A percentile compares a stretch with the other conserved stretches of the same genome.
Conservation (phyloP, 2,888 invertebrate genomes). For the Psylliodes chrysocephalus region DNA sequence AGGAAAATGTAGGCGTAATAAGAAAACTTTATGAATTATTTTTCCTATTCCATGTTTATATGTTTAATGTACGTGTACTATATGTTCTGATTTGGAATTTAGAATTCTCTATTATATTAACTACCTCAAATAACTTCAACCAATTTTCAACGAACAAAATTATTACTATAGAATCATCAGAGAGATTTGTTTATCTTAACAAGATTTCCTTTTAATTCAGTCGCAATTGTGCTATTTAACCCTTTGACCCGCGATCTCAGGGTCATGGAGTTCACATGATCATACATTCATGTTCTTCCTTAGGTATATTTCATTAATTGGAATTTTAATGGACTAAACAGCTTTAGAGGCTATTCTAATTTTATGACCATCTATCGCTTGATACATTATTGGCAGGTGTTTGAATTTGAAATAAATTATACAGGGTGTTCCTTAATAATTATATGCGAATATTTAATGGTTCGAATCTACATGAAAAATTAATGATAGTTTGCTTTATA, state of each 20-base stretch:
- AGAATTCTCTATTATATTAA: too few relatives aligned
- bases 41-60: too few relatives aligned
- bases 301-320: background rate
- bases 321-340: constrained; percentile 2
- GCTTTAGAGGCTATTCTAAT: constrained; percentile 4
- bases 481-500: too few relatives aligned
- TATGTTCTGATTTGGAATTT: too few relatives aligned
- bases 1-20: too few relatives aligned
- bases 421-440: background rate
- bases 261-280: constrained; percentile 7
- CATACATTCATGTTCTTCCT: constrained; percentile 2
- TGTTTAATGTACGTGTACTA: too few relatives aligned
- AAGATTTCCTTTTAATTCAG: background rate
- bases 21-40: too few relatives aligned
- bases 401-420: background rate
- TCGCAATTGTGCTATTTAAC: constrained; percentile 8
- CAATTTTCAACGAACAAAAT: background rate
- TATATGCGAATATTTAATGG: too few relatives aligned
- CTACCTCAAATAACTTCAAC: too few relatives aligned
- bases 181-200: constrained; percentile 7
- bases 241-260: background rate
- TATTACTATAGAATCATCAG: background rate
- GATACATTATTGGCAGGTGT: background rate
- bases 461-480: too few relatives aligned
- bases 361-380: background rate